phyloP scores from a whole-genome alignment of 2,888 invertebrate genomes.

The Nephrotoma appendiculata region DNA sequence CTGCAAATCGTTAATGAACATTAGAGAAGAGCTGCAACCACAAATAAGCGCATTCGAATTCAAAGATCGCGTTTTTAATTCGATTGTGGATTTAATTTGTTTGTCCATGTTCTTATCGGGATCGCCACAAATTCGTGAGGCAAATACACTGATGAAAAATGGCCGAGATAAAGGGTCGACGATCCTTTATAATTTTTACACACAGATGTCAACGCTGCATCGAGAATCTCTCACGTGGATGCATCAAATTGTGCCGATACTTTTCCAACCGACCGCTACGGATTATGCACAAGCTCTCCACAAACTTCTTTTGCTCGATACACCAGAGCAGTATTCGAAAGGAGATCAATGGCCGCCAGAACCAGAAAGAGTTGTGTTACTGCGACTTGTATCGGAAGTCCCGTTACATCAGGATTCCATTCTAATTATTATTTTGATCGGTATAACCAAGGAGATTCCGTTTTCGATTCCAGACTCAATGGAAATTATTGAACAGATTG shows the following conservation, averaged over 20 bases:
- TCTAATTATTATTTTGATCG: constrained; percentile 67
- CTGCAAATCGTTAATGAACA: constrained; percentile 59
- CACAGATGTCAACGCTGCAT: constrained; percentile 53
- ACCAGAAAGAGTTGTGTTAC: constrained; percentile 61
- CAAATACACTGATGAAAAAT: constrained; percentile 37
- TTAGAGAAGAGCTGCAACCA: constrained; percentile 39
- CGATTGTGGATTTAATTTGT: constrained; percentile 72
- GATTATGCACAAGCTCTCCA: constrained; percentile 67
- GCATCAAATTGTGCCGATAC: constrained; percentile 60
- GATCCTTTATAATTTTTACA: constrained; percentile 25
- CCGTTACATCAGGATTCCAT: constrained; percentile 78
- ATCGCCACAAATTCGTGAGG: constrained; percentile 58
- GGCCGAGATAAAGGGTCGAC: constrained; percentile 34
- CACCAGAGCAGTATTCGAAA: constrained; percentile 67
- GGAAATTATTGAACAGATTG: constrained; percentile 71
- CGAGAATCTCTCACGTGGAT: constrained; percentile 80
- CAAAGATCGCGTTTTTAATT: constrained; percentile 70
- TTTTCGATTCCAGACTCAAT: constrained; percentile 69
- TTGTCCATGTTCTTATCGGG: constrained; percentile 69
- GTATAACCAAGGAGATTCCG: constrained; percentile 57
- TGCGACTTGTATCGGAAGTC: constrained; percentile 74
- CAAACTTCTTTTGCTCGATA: constrained; percentile 65
- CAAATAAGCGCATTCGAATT: constrained; percentile 49
- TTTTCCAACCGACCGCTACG: constrained; percentile 53
- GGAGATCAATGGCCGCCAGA: constrained; percentile 86